A percentile compares a stretch with the other conserved stretches of the same genome.
Evolutionary conservation across 2,113 vertebrate genomes (phyloP).

Genomic region (Pimephales promelas): DNA sequence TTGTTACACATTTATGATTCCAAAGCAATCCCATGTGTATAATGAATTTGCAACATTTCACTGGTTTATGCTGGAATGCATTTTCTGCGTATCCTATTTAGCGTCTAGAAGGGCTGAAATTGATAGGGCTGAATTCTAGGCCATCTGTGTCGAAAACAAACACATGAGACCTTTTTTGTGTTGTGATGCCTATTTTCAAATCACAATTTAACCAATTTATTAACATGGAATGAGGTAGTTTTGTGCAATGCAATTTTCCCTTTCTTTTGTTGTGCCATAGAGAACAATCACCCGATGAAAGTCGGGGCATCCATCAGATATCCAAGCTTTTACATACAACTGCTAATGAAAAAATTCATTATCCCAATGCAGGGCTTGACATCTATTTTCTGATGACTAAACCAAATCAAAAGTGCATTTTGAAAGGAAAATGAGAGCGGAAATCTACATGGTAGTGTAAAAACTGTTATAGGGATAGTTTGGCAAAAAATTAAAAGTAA

Average conservation of each 20-base stretch:
- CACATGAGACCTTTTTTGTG: slow-evolving; percentile 42
- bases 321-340: slow-evolving; percentile 44
- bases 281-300: slow-evolving; percentile 55
- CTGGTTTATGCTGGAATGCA: slow-evolving; percentile 45
- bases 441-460: background rate
- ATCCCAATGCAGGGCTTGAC: slow-evolving; percentile 44
- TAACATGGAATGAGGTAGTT: slow-evolving; percentile 55
- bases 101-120: slow-evolving; percentile 59
- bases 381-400: slow-evolving; percentile 35
- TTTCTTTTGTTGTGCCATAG: slow-evolving; percentile 37
- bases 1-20: slow-evolving; percentile 70
- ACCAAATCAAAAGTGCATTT: slow-evolving; percentile 34
- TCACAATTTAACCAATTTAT: slow-evolving; percentile 67
- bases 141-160: slow-evolving; percentile 46
- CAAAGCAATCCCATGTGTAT: slow-evolving; percentile 68
- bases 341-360: slow-evolving; percentile 45
- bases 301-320: slow-evolving; percentile 45
- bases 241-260: slow-evolving; percentile 51
- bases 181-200: slow-evolving; percentile 54
- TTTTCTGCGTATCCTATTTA: slow-evolving; percentile 62
- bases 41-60: slow-evolving; percentile 74
- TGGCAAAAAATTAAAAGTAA: fast-evolving
- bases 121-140: slow-evolving; percentile 62
- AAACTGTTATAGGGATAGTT: background rate
- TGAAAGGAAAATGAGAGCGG: background rate